phyloP scores from a whole-genome alignment of 2,113 vertebrate species.

The Rhinoptilus africanus region DNA sequence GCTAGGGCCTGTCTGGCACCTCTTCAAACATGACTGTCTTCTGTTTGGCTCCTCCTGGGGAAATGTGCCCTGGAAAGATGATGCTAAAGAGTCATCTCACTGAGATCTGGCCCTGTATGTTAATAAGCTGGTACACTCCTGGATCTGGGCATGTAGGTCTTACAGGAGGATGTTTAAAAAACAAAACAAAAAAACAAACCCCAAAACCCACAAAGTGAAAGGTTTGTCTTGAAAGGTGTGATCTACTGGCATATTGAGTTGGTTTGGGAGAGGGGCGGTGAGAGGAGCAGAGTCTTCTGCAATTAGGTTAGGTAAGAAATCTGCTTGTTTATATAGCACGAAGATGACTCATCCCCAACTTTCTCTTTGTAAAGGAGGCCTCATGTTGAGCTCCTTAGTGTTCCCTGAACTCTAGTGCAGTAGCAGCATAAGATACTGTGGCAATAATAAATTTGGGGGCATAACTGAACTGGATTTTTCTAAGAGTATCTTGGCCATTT shows the following conservation, averaged over 20 bases:
- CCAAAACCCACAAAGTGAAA: neutral
- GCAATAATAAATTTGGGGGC: neutral
- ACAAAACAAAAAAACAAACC: no score
- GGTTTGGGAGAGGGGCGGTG: neutral
- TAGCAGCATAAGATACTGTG: neutral
- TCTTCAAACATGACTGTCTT: neutral
- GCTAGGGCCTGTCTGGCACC: neutral
- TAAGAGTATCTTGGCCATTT: neutral
- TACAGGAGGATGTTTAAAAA: neutral
- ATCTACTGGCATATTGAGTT: neutral
- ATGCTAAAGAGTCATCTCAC: neutral
- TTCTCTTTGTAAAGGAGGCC: neutral
- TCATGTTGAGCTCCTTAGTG: neutral
- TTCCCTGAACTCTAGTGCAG: neutral
- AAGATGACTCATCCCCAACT: neutral
- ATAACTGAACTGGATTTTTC: neutral
- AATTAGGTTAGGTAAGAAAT: neutral
- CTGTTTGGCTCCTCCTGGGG: neutral
- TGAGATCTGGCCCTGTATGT: neutral
- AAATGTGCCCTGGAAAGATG: neutral
- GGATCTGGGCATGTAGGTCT: neutral
- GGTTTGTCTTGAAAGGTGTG: neutral
- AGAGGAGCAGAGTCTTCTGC: neutral
- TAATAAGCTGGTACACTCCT: neutral
- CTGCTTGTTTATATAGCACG: neutral